phyloP scores from a whole-genome alignment of 2,113 vertebrate genomes.

The Syngnathus floridae region DNA sequence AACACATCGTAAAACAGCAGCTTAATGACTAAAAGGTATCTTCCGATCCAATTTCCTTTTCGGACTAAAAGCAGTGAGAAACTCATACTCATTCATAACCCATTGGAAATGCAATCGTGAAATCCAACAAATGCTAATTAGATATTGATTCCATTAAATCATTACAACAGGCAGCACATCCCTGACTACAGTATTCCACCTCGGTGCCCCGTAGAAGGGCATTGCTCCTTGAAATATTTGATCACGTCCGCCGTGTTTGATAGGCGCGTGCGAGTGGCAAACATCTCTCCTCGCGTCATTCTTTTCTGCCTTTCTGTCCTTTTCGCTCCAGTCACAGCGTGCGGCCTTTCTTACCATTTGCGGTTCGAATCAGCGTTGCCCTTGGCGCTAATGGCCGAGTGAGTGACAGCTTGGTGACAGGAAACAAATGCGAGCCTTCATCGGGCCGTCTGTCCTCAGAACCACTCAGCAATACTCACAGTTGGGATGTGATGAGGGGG shows the following conservation, averaged over 20 bases:
- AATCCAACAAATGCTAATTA: constrained; percentile 66
- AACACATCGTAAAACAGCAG: background rate
- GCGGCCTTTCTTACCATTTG: constrained; percentile 40
- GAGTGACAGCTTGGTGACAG: constrained; percentile 67
- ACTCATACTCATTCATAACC: background rate
- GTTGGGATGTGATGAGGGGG: constrained; percentile 56
- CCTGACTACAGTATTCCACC: constrained; percentile 31
- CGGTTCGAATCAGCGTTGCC: constrained; percentile 42
- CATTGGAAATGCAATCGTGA: constrained; percentile 57
- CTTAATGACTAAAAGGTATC: background rate
- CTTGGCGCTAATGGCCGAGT: constrained; percentile 38
- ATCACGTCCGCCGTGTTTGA: constrained; percentile 35
- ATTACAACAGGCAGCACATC: constrained; percentile 31
- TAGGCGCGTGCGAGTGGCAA: constrained; percentile 16
- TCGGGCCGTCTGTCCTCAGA: constrained; percentile 61
- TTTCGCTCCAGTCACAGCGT: constrained; percentile 24
- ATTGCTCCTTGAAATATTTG: constrained; percentile 40
- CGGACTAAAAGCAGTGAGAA: constrained; percentile 23
- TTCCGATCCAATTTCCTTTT: constrained; percentile 5
- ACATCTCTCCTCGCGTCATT: constrained; percentile 14
- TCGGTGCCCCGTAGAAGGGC: constrained; percentile 48
- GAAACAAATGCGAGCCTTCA: constrained; percentile 72
- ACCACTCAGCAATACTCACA: constrained; percentile 44
- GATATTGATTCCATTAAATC: constrained; percentile 55
- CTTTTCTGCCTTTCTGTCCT: constrained; percentile 10